Percentiles rank a stretch among this genome's conserved stretches.
Evolutionary conservation across 2,888 invertebrate species (phyloP).

Genomic region (Drosophila peninsularis): DNA sequence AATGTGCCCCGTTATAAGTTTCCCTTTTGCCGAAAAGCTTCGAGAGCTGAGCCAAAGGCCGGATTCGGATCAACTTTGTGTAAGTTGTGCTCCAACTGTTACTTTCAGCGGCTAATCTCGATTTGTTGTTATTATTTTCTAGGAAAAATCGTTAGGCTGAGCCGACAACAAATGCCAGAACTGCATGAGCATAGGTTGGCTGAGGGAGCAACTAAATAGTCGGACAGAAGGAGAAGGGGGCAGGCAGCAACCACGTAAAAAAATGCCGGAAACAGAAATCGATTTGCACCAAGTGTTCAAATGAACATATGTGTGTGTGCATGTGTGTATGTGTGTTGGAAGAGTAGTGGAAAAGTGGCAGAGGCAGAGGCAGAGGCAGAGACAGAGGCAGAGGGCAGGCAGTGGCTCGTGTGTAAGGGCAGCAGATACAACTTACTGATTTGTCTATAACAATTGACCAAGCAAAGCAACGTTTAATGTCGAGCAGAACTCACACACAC

Average conservation of each 20-base stretch:
- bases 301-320: conserved; percentile 29
- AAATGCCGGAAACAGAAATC: conserved; percentile 84
- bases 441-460: conserved; percentile 28
- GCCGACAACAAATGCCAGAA: conserved; percentile 65
- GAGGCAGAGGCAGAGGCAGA: conserved; percentile 19
- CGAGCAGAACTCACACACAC: neutral
- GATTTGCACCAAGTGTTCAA: conserved; percentile 73
- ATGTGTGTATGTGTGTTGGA: conserved; percentile 9
- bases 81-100: conserved; percentile 43
- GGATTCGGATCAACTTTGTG: conserved; percentile 55
- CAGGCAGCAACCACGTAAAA: conserved; percentile 81
- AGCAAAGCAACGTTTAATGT: neutral
- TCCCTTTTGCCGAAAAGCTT: conserved; percentile 14
- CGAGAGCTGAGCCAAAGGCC: conserved; percentile 54
- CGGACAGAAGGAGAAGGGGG: conserved; percentile 37
- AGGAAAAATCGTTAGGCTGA: conserved; percentile 78
- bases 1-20: conserved; percentile 37
- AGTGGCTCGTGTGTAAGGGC: conserved; percentile 14
- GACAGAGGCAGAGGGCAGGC: neutral
- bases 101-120: conserved; percentile 49
- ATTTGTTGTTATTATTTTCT: conserved; percentile 36
- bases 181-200: conserved; percentile 62
- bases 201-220: conserved; percentile 14
- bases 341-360: conserved; percentile 23
- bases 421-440: conserved; percentile 1